These are phyloP conservation scores for Eupithecia centaureata DNA, from an alignment of 2,888 invertebrate genomes.

Conservation along the genomic window DNA sequence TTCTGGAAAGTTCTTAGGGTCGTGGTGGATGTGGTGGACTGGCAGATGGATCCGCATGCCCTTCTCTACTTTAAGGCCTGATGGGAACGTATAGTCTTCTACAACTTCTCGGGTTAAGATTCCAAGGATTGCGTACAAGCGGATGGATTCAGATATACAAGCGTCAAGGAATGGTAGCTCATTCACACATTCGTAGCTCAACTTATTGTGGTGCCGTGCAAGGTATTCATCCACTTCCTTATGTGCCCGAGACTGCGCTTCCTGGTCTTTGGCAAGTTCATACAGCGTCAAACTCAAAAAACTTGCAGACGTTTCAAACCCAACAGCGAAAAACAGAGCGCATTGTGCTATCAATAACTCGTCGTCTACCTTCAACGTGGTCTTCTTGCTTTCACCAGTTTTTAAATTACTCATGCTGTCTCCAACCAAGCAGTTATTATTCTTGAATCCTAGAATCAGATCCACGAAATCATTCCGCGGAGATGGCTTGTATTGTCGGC, in stretches of 20 bases:
- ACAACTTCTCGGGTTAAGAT: conserved; percentile 53
- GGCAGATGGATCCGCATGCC: conserved; percentile 59
- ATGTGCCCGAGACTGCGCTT: conserved; percentile 49
- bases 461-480: conserved; percentile 60
- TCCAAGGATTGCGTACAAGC: conserved; percentile 57
- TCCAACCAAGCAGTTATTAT: conserved; percentile 49
- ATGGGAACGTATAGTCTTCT: conserved; percentile 58
- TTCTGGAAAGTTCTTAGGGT: conserved; percentile 56
- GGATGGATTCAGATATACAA: conserved; percentile 54
- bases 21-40: conserved; percentile 54
- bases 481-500: conserved; percentile 48
- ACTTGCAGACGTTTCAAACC: conserved; percentile 61
- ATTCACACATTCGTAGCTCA: conserved; percentile 55
- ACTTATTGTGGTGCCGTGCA: conserved; percentile 42
- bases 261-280: conserved; percentile 56
- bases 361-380: conserved; percentile 56
- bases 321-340: conserved; percentile 71
- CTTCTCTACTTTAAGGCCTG: conserved; percentile 55
- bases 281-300: conserved; percentile 54
- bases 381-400: conserved; percentile 42
- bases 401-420: conserved; percentile 53
- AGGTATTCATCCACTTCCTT: conserved; percentile 59
- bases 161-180: conserved; percentile 58
- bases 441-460: conserved; percentile 53
- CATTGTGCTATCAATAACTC: conserved; percentile 78